Conservation (phyloP, 64 coral and sea anemone genomes). For the Trachythela sp. region DNA sequence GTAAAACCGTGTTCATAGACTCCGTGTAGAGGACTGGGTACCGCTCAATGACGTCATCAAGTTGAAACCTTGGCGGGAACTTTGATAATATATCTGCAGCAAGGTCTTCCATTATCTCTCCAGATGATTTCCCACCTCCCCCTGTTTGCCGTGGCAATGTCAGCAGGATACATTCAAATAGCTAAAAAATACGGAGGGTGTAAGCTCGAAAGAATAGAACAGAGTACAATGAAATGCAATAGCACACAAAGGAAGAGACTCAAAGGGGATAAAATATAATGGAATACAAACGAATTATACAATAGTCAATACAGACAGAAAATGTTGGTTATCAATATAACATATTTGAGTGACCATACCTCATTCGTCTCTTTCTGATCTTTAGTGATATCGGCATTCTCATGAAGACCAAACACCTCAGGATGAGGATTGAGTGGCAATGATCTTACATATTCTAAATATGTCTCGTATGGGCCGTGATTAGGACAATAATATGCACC, state of each 20-base stretch:
- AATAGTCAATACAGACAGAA: too few species aligned
- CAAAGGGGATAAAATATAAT: too few species aligned
- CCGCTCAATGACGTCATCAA: conserved; percentile 85
- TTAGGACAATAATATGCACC: conserved; percentile 79
- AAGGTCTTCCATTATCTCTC: conserved; percentile 92
- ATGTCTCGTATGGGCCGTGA: conserved; percentile 77
- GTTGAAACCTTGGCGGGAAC: conserved; percentile 84
- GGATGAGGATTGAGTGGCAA: conserved; percentile 77
- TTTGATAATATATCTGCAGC: conserved; percentile 83
- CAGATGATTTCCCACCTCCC: conserved; percentile 87
- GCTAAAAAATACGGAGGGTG: not conserved
- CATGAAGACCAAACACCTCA: conserved; percentile 96
- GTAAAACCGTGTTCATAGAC: conserved; percentile 96
- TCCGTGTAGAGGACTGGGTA: conserved; percentile 93
- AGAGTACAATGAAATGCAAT: not conserved
- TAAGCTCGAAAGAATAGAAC: not conserved
- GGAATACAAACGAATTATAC: too few species aligned
- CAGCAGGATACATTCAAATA: conserved; percentile 41
- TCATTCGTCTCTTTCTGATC: conserved; percentile 91
- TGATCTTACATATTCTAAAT: conserved; percentile 77
- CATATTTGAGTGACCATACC: conserved; percentile 27
- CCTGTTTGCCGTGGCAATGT: conserved; percentile 91
- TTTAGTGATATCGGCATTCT: conserved; percentile 86
- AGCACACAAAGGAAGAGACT: not conserved
- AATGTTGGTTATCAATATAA: too few species aligned